Conservation (phyloP, 2,888 invertebrate species). For the Hydrotaea cyrtoneurina region DNA sequence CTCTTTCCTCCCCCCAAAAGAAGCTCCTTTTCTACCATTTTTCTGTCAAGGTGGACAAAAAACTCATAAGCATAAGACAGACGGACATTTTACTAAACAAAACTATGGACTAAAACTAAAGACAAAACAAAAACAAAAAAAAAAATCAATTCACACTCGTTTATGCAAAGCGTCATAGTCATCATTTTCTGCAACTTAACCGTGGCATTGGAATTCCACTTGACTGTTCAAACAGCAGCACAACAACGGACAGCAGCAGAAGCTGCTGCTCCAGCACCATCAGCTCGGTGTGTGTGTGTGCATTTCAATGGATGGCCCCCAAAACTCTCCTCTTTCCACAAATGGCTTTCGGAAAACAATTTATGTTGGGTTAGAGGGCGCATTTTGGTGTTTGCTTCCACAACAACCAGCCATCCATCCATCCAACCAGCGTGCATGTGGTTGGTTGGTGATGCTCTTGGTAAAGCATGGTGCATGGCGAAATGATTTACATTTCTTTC, state of each 20-base stretch:
- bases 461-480: conserved; percentile 73
- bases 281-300: background rate
- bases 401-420: background rate
- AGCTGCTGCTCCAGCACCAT: conserved; percentile 43
- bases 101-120: conserved; percentile 22
- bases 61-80: conserved; percentile 43
- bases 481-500: conserved; percentile 78
- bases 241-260: conserved; percentile 57
- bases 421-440: conserved; percentile 10
- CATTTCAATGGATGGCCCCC: background rate
- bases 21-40: conserved; percentile 43
- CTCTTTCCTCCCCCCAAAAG: conserved; percentile 22
- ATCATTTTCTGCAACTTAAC: conserved; percentile 56
- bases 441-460: conserved; percentile 39
- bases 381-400: conserved; percentile 63
- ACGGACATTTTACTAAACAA: no score
- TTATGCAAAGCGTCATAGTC: conserved; percentile 54
- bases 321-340: conserved; percentile 37
- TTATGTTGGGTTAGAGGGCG: conserved; percentile 78
- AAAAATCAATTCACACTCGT: conserved; percentile 78
- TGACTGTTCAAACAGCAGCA: conserved; percentile 69
- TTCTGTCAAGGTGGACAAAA: conserved; percentile 26
- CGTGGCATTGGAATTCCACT: conserved; percentile 76
- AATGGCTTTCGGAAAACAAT: conserved; percentile 65
- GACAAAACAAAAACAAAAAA: conserved; percentile 52